Percentiles rank a stretch among this genome's conserved stretches.
These are phyloP conservation scores for Apis dorsata DNA, from an alignment of 1,140 invertebrate genomes.

Conservation along the genomic window DNA sequence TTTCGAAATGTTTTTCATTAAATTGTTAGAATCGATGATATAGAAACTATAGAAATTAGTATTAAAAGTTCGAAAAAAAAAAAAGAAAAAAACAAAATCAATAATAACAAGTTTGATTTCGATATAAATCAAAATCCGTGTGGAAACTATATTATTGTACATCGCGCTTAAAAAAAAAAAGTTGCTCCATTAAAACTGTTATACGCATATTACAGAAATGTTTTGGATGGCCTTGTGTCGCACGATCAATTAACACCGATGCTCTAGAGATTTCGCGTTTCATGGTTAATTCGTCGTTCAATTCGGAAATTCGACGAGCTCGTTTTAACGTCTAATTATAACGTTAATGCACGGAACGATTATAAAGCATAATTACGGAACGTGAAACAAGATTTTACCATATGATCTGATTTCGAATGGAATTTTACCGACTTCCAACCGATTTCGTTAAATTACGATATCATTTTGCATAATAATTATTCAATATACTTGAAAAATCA, in stretches of 20 bases:
- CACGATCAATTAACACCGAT: background rate
- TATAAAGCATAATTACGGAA: background rate
- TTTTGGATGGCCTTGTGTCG: background rate
- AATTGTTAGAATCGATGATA: background rate
- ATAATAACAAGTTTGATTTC: background rate
- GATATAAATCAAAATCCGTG: background rate
- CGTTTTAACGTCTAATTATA: slow-evolving; percentile 15
- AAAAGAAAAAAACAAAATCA: background rate
- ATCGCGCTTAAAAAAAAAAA: background rate
- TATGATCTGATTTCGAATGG: background rate
- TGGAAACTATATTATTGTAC: background rate
- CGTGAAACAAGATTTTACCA: background rate
- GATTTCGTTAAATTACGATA: slow-evolving; percentile 13
- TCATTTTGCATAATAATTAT: too few relatives aligned
- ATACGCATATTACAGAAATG: background rate
- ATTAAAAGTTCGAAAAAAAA: background rate
- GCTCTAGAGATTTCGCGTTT: background rate
- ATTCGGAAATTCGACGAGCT: slow-evolving; percentile 6
- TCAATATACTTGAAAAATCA: too few relatives aligned
- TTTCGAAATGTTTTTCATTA: background rate
- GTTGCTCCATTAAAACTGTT: background rate
- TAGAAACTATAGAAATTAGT: background rate
- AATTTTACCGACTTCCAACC: background rate
- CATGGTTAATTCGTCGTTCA: slow-evolving; percentile 5
- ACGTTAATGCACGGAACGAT: slow-evolving; percentile 1